Base-by-base conservation (phyloP, 2,797 vertebrate species). In the Poecilia wingei region DNA sequence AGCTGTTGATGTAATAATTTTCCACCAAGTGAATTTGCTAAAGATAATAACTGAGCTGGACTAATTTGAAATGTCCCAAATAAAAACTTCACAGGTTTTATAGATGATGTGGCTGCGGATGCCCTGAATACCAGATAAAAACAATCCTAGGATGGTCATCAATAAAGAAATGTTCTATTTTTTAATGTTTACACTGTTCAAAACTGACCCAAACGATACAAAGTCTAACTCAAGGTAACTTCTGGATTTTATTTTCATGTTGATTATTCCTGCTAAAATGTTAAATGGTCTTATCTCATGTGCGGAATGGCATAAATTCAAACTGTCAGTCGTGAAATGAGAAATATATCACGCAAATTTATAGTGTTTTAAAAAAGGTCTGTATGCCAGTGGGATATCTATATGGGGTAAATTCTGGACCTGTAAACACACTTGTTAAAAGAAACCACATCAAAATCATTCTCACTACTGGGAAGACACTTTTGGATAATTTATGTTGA, bases 11-110 rank as follows among this genome's bases (percentile, higher is more conserved):
- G 79, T 77, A 81, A 87, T 80, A 80, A 88, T 89, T 74, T 86
- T 81, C 69, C 75, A 72, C 81, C 39, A 72, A 82, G 83, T 88
- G 82, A 89, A 36, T 86, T 78, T 81, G 77, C 80, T 89, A 88
- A 91, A 86, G 76, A 49, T 73, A 72, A 83, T 31, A 47, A 84
- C 86, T 83, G 71, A 79, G 76, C 14, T 75, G 6, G 45, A 57
- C 49, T 61, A 4, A 76, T 28, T 72, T 75, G 71, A 14, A 55
- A 25, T 2, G 5, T 28, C 12, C 13, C 57, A 61, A 28, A 12
- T 18, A 6, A 61, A 59, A 31, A 6, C 57, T n/a, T 61, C 12
- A 33, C n/a, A 33, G 2, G 57, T 16, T 61, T 64, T 64, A 14
- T 36, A 18, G 18, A 59, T 61, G 57, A 6, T 31, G n/a, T 28